These are phyloP conservation scores for Pithys albifrons DNA, from an alignment of 2,113 vertebrate species.

Conservation along the genomic window DNA sequence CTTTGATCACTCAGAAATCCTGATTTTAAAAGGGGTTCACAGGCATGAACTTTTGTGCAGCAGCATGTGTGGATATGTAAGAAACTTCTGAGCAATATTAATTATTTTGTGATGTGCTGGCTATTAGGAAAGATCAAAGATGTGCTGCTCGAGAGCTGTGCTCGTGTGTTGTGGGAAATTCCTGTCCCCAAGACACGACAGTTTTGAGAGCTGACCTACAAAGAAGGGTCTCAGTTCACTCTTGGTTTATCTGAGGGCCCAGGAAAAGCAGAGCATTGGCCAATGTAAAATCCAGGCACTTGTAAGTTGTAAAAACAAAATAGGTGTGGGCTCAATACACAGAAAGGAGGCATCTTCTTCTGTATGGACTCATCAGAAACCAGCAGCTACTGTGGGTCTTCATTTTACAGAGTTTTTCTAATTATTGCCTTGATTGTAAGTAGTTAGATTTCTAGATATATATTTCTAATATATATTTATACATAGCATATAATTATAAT, in stretches of 20 bases:
- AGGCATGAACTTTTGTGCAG: background rate
- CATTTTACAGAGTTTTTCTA: background rate
- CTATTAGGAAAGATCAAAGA: background rate
- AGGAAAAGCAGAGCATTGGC: background rate
- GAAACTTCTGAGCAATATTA: background rate
- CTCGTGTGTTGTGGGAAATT: background rate
- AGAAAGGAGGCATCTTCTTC: background rate
- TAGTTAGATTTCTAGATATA: background rate
- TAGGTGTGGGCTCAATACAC: background rate
- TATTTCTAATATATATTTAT: background rate
- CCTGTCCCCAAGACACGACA: background rate
- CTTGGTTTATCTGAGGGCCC: background rate
- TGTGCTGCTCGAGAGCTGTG: background rate
- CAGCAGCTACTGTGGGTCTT: background rate
- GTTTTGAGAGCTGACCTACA: background rate
- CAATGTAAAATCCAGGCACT: background rate
- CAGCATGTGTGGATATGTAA: background rate
- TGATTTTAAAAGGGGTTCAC: background rate
- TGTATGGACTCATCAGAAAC: background rate
- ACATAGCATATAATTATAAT: background rate
- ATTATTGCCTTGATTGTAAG: background rate
- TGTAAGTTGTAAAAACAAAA: background rate
- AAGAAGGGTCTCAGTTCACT: background rate
- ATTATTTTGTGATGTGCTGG: background rate
- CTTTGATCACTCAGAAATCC: slow-evolving; percentile 11